Conservation (phyloP, 2,113 vertebrate genomes). For the Eretmochelys imbricata region DNA sequence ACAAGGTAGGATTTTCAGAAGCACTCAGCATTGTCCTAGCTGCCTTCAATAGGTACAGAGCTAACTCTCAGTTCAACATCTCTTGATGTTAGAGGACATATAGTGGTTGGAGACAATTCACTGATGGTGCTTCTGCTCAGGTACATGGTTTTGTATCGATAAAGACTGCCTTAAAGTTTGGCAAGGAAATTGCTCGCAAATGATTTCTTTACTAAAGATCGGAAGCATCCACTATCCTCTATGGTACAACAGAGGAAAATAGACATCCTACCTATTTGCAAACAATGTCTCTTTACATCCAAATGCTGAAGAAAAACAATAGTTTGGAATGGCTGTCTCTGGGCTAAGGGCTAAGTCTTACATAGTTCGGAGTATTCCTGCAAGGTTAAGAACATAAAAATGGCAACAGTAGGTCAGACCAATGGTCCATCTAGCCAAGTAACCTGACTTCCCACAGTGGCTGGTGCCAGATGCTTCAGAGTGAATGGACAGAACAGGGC, state of each 20-base stretch:
- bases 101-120: background rate
- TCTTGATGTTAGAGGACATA: background rate
- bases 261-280: background rate
- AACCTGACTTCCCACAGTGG: background rate
- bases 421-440: background rate
- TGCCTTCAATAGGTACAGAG: background rate
- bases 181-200: background rate
- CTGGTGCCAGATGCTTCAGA: background rate
- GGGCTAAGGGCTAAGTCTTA: background rate
- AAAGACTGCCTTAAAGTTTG: background rate
- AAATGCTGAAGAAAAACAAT: background rate
- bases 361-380: background rate
- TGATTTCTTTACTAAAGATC: background rate
- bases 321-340: background rate
- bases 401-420: background rate
- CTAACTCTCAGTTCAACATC: background rate
- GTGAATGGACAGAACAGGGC: background rate
- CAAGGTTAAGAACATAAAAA: background rate
- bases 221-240: background rate
- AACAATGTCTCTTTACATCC: background rate
- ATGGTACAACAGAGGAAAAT: background rate
- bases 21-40: background rate
- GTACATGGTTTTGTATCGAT: background rate
- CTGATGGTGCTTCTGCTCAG: background rate
- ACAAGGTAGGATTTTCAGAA: background rate